A percentile compares a stretch with the other conserved stretches of the same genome.
These are phyloP conservation scores for Xiphorhynchus erythropygius DNA, from an alignment of 2,797 vertebrate species.

Conservation along the genomic window DNA sequence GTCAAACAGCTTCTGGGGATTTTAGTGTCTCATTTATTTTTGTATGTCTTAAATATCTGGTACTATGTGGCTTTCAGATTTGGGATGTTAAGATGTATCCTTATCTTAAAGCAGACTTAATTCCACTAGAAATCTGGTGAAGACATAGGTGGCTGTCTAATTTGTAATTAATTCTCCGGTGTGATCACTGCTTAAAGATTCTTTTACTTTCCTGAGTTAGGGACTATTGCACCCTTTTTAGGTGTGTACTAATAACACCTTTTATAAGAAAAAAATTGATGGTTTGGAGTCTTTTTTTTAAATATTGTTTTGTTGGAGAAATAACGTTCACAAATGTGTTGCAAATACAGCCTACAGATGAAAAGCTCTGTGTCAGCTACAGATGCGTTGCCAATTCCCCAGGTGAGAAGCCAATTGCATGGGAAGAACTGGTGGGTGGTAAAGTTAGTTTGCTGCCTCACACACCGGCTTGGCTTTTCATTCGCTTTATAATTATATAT, in stretches of 20 bases:
- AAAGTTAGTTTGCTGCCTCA: slow-evolving; percentile 1
- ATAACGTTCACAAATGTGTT: neutral
- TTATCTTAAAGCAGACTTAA: neutral
- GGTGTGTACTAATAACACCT: neutral
- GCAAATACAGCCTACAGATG: neutral
- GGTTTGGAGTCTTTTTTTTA: neutral
- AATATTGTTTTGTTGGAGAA: neutral
- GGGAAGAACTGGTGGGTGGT: neutral
- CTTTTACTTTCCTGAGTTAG: neutral
- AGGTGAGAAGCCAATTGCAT: neutral
- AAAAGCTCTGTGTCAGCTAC: neutral
- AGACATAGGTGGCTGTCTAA: neutral
- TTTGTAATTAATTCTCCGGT: neutral
- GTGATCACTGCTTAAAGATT: neutral
- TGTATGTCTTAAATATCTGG: neutral
- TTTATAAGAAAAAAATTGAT: neutral
- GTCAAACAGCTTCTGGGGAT: neutral
- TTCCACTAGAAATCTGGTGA: neutral
- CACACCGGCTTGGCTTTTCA: neutral
- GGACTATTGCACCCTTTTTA: neutral
- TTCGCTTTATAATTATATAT: slow-evolving; percentile 19
- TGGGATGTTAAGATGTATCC: neutral
- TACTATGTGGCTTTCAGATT: neutral
- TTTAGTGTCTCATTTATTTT: neutral
- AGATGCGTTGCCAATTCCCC: neutral